Base-by-base conservation (phyloP, 2,888 invertebrate species). In the Emesis castigata region DNA sequence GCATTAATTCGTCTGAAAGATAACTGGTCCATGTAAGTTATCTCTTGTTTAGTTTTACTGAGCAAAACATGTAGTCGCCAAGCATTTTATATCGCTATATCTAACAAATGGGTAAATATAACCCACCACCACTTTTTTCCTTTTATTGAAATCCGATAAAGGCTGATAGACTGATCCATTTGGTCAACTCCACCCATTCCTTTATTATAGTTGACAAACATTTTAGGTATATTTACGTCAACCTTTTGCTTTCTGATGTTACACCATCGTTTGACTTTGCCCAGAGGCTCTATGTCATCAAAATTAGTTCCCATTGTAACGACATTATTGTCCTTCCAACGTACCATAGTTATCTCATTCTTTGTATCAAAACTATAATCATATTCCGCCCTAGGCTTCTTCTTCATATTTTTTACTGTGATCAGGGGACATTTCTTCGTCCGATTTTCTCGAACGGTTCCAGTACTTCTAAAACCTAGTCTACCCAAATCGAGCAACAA, bases 101-200 rank as follows among this genome's bases (percentile, higher is more conserved):
- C 84, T 71, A 86, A 39, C 77, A 86, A 72, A 56, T 85, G 85
- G 53, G 86, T 85, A 82, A 85, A 84, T 64, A 87, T 77, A 70
- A 81, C 81, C 86, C 86, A 87, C 85, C 83, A 86, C 87, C 86
- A 86, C 72, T 85, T 87, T 80, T 86, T 64, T 48, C 82, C 84
- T 69, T 75, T 77, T 58, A 83, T 73, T 48, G 75, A 62, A 53
- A 81, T 70, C 31, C 53, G 53, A 53, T 53, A 53, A 53, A 53
- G 53, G 53, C 53, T 53, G 53, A 53, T 53, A 26, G 82, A 82
- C 73, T 86, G 87, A 75, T 87, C 87, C 75, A 81, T 72, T 80
- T 85, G 82, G 73, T 88, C 86, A 31, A 86, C 85, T 44, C 85
- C 85, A 69, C 86, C 84, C 86, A 87, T 87, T 29, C 77, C 71